Conservation (phyloP, 2,113 vertebrate genomes). For the Myotis lucifugus region DNA sequence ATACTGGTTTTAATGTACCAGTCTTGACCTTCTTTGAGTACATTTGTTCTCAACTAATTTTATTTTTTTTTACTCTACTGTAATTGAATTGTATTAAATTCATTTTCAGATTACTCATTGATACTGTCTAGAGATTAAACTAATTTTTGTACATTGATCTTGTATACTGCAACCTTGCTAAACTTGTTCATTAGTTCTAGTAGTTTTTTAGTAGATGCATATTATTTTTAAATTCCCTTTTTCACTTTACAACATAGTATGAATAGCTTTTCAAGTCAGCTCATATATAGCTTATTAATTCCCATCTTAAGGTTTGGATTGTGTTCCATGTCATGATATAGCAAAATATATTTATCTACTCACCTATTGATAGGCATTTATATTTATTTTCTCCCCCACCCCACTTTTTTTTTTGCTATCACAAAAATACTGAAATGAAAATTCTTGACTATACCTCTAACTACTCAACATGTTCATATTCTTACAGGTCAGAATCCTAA, state of each 20-base stretch:
- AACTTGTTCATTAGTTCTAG: neutral
- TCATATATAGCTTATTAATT: neutral
- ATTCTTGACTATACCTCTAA: neutral
- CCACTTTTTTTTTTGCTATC: neutral
- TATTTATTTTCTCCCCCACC: neutral
- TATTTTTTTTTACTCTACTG: neutral
- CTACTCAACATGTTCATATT: neutral
- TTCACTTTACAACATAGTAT: neutral
- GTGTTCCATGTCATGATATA: neutral
- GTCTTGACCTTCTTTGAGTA: neutral
- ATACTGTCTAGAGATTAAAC: neutral
- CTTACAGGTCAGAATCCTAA: neutral
- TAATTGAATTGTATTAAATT: neutral
- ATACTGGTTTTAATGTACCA: neutral
- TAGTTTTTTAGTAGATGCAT: neutral
- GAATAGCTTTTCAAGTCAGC: neutral
- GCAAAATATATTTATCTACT: neutral
- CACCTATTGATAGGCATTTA: neutral
- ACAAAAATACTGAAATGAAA: slow-evolving; percentile 3
- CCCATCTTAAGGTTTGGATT: neutral
- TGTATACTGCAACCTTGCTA: neutral
- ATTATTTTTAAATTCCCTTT: neutral
- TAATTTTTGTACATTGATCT: neutral
- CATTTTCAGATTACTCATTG: neutral
- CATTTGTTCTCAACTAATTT: neutral